These are phyloP conservation scores for Dinothrombium tinctorium DNA, from an alignment of 1,140 invertebrate species.

Conservation along the genomic window DNA sequence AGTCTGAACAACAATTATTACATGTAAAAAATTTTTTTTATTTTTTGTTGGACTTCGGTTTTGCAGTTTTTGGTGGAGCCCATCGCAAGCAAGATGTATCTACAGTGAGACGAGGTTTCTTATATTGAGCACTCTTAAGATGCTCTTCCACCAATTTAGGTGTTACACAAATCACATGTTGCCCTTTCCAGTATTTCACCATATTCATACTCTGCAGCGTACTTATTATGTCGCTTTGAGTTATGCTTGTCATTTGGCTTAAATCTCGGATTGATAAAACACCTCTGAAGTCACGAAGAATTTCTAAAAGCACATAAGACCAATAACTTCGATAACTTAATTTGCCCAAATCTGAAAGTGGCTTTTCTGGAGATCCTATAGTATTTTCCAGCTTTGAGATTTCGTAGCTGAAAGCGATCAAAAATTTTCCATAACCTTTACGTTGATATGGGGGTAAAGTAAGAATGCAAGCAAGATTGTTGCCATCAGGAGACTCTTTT, in stretches of 20 bases:
- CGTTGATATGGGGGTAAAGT: constrained; percentile 89
- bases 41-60: too few species aligned
- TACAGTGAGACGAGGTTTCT: constrained; percentile 61
- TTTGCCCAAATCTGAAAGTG: constrained; percentile 84
- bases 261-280: constrained; percentile 81
- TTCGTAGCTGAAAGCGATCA: constrained; percentile 71
- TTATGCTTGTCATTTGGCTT: constrained; percentile 81
- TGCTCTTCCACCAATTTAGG: constrained; percentile 84
- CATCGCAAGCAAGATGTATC: constrained; percentile 43
- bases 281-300: constrained; percentile 55
- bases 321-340: constrained; percentile 92
- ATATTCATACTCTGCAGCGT: constrained; percentile 91
- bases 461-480: constrained; percentile 94
- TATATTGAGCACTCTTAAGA: constrained; percentile 68
- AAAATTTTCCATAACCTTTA: constrained; percentile 91
- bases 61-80: neutral
- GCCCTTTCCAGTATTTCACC: constrained; percentile 39
- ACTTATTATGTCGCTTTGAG: constrained; percentile 80
- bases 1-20: too few species aligned
- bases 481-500: constrained; percentile 91
- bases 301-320: constrained; percentile 84
- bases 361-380: constrained; percentile 92
- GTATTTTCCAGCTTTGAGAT: constrained; percentile 64
- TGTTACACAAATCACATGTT: constrained; percentile 90
- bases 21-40: too few species aligned